These are phyloP conservation scores for Pedicia rivosa DNA, from an alignment of 2,888 invertebrate genomes.

Conservation along the genomic window DNA sequence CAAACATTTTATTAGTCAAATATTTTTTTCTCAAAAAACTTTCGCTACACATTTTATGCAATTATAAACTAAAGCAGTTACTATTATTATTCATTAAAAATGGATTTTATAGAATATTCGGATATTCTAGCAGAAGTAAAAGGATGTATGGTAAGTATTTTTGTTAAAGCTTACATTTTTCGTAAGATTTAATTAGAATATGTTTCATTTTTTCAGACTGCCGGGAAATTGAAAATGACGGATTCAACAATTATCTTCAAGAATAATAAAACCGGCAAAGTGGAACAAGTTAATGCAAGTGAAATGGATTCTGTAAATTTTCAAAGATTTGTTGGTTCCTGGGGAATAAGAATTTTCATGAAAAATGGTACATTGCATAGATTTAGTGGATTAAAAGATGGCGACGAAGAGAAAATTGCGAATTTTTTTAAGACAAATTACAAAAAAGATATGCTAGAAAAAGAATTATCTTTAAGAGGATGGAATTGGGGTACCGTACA, in stretches of 20 bases:
- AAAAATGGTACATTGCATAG: conserved; percentile 82
- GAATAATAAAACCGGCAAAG: conserved; percentile 91
- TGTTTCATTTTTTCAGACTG: conserved; percentile 44
- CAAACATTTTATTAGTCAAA: too few species aligned
- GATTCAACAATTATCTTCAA: conserved; percentile 85
- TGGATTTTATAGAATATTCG: conserved; percentile 79
- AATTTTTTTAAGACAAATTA: conserved; percentile 77
- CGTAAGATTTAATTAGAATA: background rate
- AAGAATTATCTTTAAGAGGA: conserved; percentile 86
- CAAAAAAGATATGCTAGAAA: conserved; percentile 72
- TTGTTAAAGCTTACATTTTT: background rate
- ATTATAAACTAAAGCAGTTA: too few species aligned
- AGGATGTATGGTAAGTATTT: conserved; percentile 61
- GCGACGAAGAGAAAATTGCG: conserved; percentile 82
- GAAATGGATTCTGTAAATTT: conserved; percentile 88
- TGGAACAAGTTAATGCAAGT: conserved; percentile 67
- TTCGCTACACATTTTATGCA: too few species aligned
- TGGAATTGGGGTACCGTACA: conserved; percentile 99
- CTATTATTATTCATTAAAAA: too few species aligned
- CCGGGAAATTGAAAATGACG: conserved; percentile 82
- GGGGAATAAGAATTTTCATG: conserved; percentile 77
- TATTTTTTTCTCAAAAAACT: too few species aligned
- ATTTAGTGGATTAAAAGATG: conserved; percentile 87
- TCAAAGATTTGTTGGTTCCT: conserved; percentile 78
- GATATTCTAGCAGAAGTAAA: conserved; percentile 73